Evolutionary conservation across 1,140 invertebrate genomes (phyloP), one percentile per base, ranked within the genome.

Genomic region (Macrobrachium nipponense): DNA sequence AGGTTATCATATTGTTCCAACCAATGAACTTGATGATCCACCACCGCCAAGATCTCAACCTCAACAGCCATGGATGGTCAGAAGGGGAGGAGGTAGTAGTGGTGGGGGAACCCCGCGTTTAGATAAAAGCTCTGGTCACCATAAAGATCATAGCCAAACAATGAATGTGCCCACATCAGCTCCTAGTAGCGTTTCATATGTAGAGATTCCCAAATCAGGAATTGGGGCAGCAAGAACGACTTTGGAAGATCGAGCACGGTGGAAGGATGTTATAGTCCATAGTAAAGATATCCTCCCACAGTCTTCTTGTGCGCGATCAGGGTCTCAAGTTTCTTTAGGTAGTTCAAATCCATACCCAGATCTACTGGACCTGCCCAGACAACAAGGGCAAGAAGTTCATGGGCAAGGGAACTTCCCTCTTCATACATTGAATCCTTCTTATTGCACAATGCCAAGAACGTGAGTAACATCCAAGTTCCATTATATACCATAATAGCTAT

Each of bases 1-100:
- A n/a, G 94, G 95, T 89, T 95, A 95, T 90, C 92, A 94, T 87
- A 94, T 94, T 85, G 93, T 95, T 66, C 94, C 94, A 20, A 94
- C 92, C 62, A 93, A 59, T 60, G 84, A 86, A n/a, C 6, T 73
- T 51, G 84, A 86, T 12, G 84, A 86, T 8, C 18, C 84, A 5
- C 66, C 17, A 15, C 68, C 84, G 7, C 44, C 60, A 93, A 85
- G 94, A 94, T 87, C 92, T 92, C 0, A 91, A 91, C 75, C 90
- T 73, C 92, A 20, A 14, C 66, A 83, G 12, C 27, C 73, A 6
- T 72, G 66, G 44, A 77, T 75, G 86, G 51, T 44, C 61, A n/a
- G 80, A 18, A 78, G 75, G 44, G 77, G 62, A 3, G 17, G 75
- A 18, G 64, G 58, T 0, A 75, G 79, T 51, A 36, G 5, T 43